Percentiles rank a stretch among this genome's conserved stretches.
phyloP scores from a whole-genome alignment of 2,113 vertebrate genomes.

The Erythrocercus mccallii region DNA sequence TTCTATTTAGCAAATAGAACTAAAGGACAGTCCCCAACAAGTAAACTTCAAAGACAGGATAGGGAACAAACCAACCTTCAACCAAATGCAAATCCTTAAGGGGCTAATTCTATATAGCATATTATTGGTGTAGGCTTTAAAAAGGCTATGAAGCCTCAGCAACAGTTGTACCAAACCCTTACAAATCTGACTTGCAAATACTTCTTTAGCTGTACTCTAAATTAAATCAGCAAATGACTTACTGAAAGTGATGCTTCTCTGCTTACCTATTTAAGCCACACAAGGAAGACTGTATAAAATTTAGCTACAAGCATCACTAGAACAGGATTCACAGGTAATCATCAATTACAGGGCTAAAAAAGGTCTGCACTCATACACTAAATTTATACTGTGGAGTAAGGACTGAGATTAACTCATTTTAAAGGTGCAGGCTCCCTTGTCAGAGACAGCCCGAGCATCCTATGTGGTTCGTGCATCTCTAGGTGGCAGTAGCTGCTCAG shows the following conservation, averaged over 20 bases:
- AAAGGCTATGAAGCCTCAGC: not conserved
- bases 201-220: not conserved
- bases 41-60: not conserved
- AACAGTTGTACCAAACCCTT: not conserved
- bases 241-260: not conserved
- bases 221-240: not conserved
- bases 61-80: not conserved
- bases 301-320: not conserved
- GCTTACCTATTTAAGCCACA: not conserved
- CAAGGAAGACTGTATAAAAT: not conserved
- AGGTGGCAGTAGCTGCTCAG: constrained; percentile 65
- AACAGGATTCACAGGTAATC: not conserved
- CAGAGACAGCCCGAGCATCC: not conserved
- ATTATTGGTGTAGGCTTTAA: not conserved
- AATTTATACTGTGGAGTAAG: not conserved
- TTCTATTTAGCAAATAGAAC: not conserved
- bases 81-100: not conserved
- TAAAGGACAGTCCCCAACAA: not conserved
- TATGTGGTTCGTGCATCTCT: constrained; percentile 23
- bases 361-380: not conserved
- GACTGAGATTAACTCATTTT: not conserved
- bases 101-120: not conserved
- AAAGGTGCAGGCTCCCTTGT: not conserved
- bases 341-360: not conserved
- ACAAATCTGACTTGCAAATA: constrained; percentile 29